Percentiles rank a stretch among this genome's conserved stretches.
Conservation (phyloP, 1,140 invertebrate genomes). For the Cyrtorhinus lividipennis region DNA sequence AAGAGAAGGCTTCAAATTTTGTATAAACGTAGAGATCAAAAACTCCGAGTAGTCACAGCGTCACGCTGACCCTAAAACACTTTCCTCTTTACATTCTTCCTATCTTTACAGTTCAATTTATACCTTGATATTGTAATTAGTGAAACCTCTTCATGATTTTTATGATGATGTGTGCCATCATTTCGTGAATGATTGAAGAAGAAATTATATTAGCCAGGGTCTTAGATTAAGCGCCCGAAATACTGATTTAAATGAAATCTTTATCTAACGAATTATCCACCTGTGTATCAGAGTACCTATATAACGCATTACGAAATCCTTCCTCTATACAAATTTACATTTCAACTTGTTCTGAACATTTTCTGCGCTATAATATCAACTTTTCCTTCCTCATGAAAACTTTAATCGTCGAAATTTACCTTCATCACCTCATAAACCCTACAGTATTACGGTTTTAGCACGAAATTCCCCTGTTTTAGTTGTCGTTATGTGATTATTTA, state of each 20-base stretch:
- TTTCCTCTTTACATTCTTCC: not conserved
- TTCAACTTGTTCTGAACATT: not conserved
- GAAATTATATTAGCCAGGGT: not conserved
- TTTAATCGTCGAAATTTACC: too few species aligned
- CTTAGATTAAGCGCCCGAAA: not conserved
- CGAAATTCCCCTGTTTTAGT: too few species aligned
- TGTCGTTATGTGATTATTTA: too few species aligned
- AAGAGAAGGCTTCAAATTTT: too few species aligned
- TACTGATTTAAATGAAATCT: not conserved
- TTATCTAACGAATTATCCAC: conserved; percentile 5
- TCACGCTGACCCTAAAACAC: too few species aligned
- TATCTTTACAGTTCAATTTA: not conserved
- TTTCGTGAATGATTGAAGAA: not conserved
- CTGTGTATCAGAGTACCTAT: not conserved
- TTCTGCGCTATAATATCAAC: not conserved
- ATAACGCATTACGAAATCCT: not conserved
- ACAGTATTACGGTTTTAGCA: not conserved
- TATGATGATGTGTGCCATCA: conserved; percentile 8
- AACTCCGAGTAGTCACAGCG: too few species aligned
- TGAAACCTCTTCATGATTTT: not conserved
- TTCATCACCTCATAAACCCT: not conserved
- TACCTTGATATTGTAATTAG: not conserved
- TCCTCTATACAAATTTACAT: not conserved
- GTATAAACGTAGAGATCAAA: too few species aligned
- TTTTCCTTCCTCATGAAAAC: not conserved